Conservation (phyloP, 1,140 invertebrate species). For the Psix sp. region DNA sequence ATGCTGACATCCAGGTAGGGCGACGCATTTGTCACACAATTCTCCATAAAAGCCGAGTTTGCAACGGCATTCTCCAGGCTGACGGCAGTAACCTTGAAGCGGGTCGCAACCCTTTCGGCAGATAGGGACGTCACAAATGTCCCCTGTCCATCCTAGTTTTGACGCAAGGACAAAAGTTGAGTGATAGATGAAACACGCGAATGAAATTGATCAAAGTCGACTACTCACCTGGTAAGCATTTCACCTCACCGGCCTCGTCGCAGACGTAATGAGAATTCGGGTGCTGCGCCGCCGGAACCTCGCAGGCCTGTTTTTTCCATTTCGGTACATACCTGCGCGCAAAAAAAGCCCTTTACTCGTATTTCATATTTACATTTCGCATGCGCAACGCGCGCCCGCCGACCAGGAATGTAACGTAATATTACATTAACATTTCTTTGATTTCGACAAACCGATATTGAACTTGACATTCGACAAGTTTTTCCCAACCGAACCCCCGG, state of each 20-base stretch:
- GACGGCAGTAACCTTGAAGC: slow-evolving; percentile 94
- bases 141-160: slow-evolving; percentile 88
- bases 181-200: slow-evolving; percentile 48
- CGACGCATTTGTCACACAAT: slow-evolving; percentile 89
- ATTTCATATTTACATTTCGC: slow-evolving; percentile 51
- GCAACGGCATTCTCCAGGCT: slow-evolving; percentile 89
- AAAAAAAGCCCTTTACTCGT: slow-evolving; percentile 32
- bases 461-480: slow-evolving; percentile 39
- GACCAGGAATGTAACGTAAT: slow-evolving; percentile 39
- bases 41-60: slow-evolving; percentile 91
- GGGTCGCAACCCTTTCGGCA: slow-evolving; percentile 94
- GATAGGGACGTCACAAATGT: slow-evolving; percentile 93
- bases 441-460: slow-evolving; percentile 31
- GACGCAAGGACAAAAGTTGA: slow-evolving; percentile 47
- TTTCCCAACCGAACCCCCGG: slow-evolving; percentile 11
- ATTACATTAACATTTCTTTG: slow-evolving; percentile 51
- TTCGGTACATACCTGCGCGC: slow-evolving; percentile 83
- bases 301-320: slow-evolving; percentile 91
- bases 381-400: slow-evolving; percentile 2
- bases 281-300: slow-evolving; percentile 89
- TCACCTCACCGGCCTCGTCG: slow-evolving; percentile 92
- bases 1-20: slow-evolving; percentile 89
- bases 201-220: slow-evolving; percentile 53
- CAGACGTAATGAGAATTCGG: slow-evolving; percentile 95
- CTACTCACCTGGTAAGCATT: slow-evolving; percentile 85